Evolutionary conservation across 2,797 vertebrate genomes (phyloP), one percentile per base, ranked within the genome.

Genomic region (Amblyopsis hoosieri): DNA sequence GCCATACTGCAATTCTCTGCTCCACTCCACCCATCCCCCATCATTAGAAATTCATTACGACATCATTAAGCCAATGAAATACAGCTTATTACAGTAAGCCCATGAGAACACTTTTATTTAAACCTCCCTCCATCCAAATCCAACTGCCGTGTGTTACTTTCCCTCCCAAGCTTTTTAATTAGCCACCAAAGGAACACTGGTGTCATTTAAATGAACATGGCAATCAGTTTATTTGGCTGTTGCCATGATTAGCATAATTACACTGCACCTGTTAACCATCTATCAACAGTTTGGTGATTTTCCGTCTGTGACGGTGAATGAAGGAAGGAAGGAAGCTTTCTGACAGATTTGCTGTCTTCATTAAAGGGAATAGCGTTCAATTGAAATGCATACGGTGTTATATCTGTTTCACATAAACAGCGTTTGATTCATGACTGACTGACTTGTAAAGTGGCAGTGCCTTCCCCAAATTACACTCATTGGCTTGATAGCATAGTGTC

Each of bases 211-310:
- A 92, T 86, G 85, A 93, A 92, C 91, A 86, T 71, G 84, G 82
- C 85, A 92, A 92, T 93, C 87, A 89, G 83, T 90, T 90, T 89
- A 90, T 89, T 90, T 91, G 79, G 78, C 80, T 83, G 86, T 89
- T 88, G 87, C 75, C 84, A 78, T 80, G 88, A 90, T 91, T 90
- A 87, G 78, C 75, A 83, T 88, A 88, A 90, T 89, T 87, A 90
- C 78, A 75, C 75, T 58, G 81, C 92, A 91, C 90, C 91, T 93
- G 90, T 91, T 90, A 78, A 48, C 79, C 80, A 87, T 88, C 87
- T 72, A 85, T 89, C 86, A 88, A 87, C 87, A 88, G 75, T 85
- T 90, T 80, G 84, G 81, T 89, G 78, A 89, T 88, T 83, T 88
- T 85, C 74, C 64, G 60, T 80, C 74, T 86, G 82, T 57, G 82